phyloP scores from a whole-genome alignment of 2,797 vertebrate genomes.

The Epinephelus coioides region DNA sequence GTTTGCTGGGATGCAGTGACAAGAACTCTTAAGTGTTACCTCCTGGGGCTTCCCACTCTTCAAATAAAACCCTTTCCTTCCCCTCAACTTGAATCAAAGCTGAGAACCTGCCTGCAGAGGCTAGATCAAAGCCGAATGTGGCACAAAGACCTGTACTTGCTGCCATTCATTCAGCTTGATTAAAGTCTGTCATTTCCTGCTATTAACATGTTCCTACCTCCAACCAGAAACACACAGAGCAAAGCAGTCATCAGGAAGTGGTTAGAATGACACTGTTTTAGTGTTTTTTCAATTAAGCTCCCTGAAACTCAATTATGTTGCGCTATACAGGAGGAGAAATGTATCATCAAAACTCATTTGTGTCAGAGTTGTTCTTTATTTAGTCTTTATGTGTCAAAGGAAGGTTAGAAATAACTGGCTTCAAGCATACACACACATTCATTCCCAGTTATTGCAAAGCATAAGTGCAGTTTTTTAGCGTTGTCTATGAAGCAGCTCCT shows the following conservation, averaged over 20 bases:
- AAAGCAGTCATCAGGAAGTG: constrained; percentile 76
- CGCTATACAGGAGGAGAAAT: constrained; percentile 35
- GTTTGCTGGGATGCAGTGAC: constrained; percentile 79
- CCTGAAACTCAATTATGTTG: constrained; percentile 58
- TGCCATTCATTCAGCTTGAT: constrained; percentile 79
- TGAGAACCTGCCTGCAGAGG: constrained; percentile 74
- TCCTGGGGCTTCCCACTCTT: constrained; percentile 83
- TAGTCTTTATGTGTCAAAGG: constrained; percentile 43
- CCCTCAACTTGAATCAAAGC: constrained; percentile 79
- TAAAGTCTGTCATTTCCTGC: constrained; percentile 85
- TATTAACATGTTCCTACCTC: constrained; percentile 77
- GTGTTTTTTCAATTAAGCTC: constrained; percentile 65
- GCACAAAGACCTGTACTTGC: constrained; percentile 74
- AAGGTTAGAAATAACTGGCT: constrained; percentile 26
- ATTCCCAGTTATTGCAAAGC: constrained; percentile 19
- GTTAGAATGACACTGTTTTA: constrained; percentile 67
- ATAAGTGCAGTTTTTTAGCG: not conserved
- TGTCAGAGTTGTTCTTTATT: constrained; percentile 47
- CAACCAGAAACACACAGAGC: constrained; percentile 60
- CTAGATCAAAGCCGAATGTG: constrained; percentile 82
- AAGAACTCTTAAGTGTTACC: constrained; percentile 81
- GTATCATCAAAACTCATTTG: constrained; percentile 67
- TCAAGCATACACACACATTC: not conserved
- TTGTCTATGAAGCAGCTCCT: not conserved
- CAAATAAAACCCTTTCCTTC: constrained; percentile 78